These are phyloP conservation scores for Volucella inanis DNA, from an alignment of 2,888 invertebrate species.

Conservation along the genomic window DNA sequence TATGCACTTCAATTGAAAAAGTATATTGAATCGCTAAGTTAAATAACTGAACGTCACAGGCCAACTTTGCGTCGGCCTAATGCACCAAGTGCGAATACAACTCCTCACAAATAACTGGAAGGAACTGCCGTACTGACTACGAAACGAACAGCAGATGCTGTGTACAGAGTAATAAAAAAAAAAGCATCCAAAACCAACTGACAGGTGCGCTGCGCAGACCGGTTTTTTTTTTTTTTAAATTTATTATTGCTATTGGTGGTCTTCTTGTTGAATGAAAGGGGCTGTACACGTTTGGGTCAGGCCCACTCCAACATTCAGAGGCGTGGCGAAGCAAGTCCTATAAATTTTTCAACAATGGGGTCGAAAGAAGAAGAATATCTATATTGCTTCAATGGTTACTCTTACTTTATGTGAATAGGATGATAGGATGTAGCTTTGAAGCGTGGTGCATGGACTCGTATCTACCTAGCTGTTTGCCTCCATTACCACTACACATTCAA, in stretches of 20 bases:
- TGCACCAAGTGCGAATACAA: neutral
- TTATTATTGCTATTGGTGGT: constrained; percentile 45
- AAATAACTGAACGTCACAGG: neutral
- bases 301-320: constrained; percentile 11
- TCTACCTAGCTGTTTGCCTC: too few relatives aligned
- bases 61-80: neutral
- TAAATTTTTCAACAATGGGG: constrained; percentile 57
- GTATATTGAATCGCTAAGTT: neutral
- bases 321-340: constrained; percentile 36
- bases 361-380: constrained; percentile 32
- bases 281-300: constrained; percentile 7
- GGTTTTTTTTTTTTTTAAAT: constrained; percentile 39
- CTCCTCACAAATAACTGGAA: neutral
- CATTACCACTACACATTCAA: neutral
- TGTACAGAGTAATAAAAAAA: neutral
- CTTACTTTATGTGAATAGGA: neutral
- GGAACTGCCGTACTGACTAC: constrained; percentile 1
- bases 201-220: constrained; percentile 69
- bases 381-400: constrained; percentile 22
- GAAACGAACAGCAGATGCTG: constrained; percentile 28
- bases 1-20: neutral
- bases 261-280: constrained; percentile 4
- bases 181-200: constrained; percentile 14
- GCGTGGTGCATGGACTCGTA: neutral
- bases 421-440: neutral